A percentile compares a stretch with the other conserved stretches of the same genome.
phyloP scores from a whole-genome alignment of 2,113 vertebrate species.

The Tapirus terrestris region DNA sequence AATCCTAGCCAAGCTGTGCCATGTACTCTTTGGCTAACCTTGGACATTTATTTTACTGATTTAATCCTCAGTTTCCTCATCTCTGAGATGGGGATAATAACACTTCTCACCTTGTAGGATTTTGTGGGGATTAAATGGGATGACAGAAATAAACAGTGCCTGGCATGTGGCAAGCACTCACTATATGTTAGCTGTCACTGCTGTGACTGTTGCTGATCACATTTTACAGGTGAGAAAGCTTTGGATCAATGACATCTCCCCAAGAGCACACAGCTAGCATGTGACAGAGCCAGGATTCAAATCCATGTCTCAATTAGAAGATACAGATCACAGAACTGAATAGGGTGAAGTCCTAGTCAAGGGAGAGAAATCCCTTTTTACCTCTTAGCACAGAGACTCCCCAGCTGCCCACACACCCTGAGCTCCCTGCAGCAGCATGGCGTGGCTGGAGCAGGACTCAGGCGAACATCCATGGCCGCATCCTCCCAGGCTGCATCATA shows the following conservation, averaged over 20 bases:
- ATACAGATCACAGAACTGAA: neutral
- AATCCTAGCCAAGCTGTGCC: neutral
- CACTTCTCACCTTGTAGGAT: neutral
- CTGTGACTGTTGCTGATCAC: neutral
- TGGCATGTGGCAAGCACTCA: neutral
- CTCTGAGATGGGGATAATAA: neutral
- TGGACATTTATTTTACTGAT: neutral
- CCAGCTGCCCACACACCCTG: neutral
- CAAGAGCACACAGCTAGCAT: neutral
- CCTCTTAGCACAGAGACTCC: neutral
- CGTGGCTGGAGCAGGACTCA: neutral
- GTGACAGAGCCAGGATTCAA: neutral
- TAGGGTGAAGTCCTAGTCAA: neutral
- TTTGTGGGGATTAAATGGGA: neutral
- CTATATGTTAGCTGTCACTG: neutral
- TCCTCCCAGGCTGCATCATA: neutral
- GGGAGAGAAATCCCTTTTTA: neutral
- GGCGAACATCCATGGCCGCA: neutral
- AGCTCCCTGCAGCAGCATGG: neutral
- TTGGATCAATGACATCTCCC: neutral
- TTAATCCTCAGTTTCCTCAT: neutral
- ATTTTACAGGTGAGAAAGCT: neutral
- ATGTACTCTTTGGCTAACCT: neutral
- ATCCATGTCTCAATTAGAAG: neutral
- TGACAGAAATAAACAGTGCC: neutral